These are phyloP conservation scores for Drosophila tripunctata DNA, from an alignment of 2,888 invertebrate genomes.

Conservation along the genomic window DNA sequence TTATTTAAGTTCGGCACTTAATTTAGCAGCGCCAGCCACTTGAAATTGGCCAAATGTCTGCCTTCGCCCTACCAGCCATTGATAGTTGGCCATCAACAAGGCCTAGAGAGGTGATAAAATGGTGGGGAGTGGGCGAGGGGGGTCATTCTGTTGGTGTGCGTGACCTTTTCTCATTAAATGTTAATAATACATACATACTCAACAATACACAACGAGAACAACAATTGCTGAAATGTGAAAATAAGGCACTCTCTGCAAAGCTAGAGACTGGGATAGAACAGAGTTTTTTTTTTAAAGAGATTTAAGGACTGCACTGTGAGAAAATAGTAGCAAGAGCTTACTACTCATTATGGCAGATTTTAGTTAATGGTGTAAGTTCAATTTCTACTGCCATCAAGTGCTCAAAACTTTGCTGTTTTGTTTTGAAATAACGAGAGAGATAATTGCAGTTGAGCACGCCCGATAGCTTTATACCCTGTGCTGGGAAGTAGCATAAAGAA, in stretches of 20 bases:
- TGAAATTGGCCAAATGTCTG: conserved; percentile 27
- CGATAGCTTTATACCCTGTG: no score
- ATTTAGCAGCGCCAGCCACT: conserved; percentile 58
- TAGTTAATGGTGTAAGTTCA: no score
- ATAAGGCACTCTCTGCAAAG: conserved; percentile 24
- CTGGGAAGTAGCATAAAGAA: no score
- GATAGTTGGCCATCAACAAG: conserved; percentile 42
- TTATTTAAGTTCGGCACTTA: conserved; percentile 79
- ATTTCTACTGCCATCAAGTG: no score
- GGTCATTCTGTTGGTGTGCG: conserved; percentile 52
- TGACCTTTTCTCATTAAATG: conserved; percentile 78
- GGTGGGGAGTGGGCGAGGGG: not conserved
- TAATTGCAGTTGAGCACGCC: no score
- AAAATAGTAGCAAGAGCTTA: no score
- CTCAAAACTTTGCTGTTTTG: no score
- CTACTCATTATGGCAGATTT: no score
- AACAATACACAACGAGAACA: conserved; percentile 39
- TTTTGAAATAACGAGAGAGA: no score
- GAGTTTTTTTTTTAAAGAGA: no score
- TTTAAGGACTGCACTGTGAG: conserved; percentile 4
- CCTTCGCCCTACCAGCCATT: not conserved
- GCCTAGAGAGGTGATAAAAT: not conserved
- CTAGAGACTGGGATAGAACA: no score
- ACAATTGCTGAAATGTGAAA: conserved; percentile 49
- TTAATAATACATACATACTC: no score